Conservation (phyloP, 2,888 invertebrate genomes). For the Eutolmus rufibarbis region DNA sequence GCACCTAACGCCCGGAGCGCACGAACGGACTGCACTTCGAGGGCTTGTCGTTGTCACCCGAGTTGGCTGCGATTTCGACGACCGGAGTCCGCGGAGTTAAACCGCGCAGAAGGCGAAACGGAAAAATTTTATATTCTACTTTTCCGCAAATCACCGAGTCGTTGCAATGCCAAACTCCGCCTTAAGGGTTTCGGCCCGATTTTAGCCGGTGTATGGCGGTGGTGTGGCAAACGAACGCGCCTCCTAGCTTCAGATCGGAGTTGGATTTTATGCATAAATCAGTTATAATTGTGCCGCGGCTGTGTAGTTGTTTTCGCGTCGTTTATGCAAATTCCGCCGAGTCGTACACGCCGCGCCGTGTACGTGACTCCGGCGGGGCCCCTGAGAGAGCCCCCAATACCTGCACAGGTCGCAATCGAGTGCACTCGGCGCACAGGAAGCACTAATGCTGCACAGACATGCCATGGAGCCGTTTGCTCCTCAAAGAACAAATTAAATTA, state of each 20-base stretch:
- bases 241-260: conserved; percentile 7
- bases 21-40: background rate
- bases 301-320: conserved; percentile 34
- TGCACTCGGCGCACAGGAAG: conserved; percentile 35
- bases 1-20: background rate
- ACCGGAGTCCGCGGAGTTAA: background rate
- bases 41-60: conserved; percentile 1
- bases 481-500: conserved; percentile 38
- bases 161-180: conserved; percentile 27
- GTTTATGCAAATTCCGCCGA: conserved; percentile 30
- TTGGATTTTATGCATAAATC: conserved; percentile 35
- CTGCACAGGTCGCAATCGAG: background rate
- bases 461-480: conserved; percentile 37
- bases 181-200: conserved; percentile 18
- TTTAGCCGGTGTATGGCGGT: background rate
- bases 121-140: conserved; percentile 5
- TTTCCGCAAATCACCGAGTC: conserved; percentile 36
- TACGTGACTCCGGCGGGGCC: conserved; percentile 4
- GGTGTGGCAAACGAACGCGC: conserved; percentile 1
- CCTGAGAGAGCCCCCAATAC: background rate
- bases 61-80: background rate
- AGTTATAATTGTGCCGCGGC: conserved; percentile 25
- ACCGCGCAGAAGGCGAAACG: background rate
- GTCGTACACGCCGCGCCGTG: conserved; percentile 8
- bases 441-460: conserved; percentile 37